Evolutionary conservation across 2,797 vertebrate species (phyloP).

Genomic region (Carapus acus): DNA sequence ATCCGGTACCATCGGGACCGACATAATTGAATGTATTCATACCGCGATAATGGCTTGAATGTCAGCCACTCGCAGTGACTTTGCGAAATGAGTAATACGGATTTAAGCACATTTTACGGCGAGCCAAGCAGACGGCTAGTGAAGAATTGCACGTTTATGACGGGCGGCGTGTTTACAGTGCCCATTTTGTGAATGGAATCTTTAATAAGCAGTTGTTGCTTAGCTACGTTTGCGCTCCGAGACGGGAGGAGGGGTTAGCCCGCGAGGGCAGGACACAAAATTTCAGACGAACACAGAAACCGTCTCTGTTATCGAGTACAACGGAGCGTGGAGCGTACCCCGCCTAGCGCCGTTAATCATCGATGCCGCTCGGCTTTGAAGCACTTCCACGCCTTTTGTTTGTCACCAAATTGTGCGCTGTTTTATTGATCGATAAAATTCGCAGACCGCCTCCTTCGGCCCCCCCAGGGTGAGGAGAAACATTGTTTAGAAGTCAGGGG

Average conservation of each 20-base stretch:
- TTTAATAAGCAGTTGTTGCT: neutral
- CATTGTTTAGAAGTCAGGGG: conserved; percentile 8
- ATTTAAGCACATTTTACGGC: conserved; percentile 7
- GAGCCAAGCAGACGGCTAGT: neutral
- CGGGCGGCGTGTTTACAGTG: neutral
- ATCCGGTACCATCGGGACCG: neutral
- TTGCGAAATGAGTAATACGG: conserved; percentile 7
- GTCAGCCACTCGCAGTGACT: conserved; percentile 1
- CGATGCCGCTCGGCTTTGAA: conserved; percentile 8
- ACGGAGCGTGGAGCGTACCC: too few species aligned
- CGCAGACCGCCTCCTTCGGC: conserved; percentile 17
- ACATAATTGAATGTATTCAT: conserved; percentile 3
- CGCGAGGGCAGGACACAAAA: conserved; percentile 7
- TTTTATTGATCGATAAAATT: conserved; percentile 31
- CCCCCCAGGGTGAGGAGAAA: conserved; percentile 18
- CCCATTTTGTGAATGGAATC: neutral
- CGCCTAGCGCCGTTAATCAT: neutral
- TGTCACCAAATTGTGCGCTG: conserved; percentile 21
- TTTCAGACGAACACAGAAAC: too few species aligned
- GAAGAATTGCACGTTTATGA: neutral
- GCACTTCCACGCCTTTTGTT: conserved; percentile 19
- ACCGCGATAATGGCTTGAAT: conserved; percentile 10
- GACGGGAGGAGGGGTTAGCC: too few species aligned
- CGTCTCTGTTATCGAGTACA: too few species aligned
- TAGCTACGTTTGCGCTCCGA: conserved; percentile 1